These are phyloP conservation scores for Bos indicus DNA, from an alignment of 2,113 vertebrate species.

Conservation along the genomic window DNA sequence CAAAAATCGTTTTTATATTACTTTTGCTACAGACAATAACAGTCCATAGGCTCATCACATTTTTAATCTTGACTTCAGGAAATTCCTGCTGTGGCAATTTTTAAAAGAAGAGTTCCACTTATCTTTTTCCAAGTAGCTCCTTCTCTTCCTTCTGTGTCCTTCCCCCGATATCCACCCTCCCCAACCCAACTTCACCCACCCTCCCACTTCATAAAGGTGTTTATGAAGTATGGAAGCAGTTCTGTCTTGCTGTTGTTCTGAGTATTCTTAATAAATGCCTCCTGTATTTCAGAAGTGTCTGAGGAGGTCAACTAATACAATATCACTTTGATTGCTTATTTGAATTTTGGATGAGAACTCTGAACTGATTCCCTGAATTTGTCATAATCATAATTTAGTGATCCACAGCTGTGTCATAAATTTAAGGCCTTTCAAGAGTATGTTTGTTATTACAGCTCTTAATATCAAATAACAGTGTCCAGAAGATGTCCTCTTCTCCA, in stretches of 20 bases:
- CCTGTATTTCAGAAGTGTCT: neutral
- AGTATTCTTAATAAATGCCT: neutral
- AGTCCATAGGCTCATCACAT: neutral
- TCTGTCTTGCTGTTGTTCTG: neutral
- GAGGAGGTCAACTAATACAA: constrained; percentile 32
- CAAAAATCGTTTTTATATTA: constrained; percentile 61
- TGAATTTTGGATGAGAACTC: constrained; percentile 42
- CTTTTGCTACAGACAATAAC: constrained; percentile 33
- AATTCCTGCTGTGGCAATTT: constrained; percentile 62
- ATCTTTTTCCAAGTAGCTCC: neutral
- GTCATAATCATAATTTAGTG: constrained; percentile 32
- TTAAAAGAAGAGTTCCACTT: constrained; percentile 38
- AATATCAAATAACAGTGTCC: neutral
- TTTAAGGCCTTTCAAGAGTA: constrained; percentile 19
- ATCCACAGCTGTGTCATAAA: constrained; percentile 15
- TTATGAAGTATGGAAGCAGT: neutral
- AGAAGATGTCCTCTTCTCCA: neutral
- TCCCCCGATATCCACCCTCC: neutral
- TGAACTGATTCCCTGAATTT: constrained; percentile 22
- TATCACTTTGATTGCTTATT: constrained; percentile 41
- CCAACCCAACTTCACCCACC: fast-evolving
- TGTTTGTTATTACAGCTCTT: constrained; percentile 26
- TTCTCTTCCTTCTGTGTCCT: neutral
- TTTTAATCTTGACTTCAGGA: constrained; percentile 60
- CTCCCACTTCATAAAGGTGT: neutral